Percentiles rank a stretch among this genome's conserved stretches.
phyloP scores from a whole-genome alignment of 1,140 invertebrate genomes.

The Heliconius hermathena region DNA sequence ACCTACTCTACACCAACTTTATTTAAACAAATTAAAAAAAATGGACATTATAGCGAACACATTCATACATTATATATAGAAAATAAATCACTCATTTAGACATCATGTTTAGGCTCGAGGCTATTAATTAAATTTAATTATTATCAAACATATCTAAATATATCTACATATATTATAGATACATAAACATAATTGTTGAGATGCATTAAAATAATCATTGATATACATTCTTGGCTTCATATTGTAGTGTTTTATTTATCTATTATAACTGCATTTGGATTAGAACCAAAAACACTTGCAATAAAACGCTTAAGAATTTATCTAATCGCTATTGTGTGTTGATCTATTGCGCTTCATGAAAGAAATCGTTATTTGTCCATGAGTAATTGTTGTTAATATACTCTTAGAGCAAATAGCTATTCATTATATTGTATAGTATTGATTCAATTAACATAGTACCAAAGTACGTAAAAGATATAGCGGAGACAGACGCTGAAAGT shows the following conservation, averaged over 20 bases:
- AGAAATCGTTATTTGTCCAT: neutral
- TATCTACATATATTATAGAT: no score
- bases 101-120: no score
- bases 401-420: neutral
- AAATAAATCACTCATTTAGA: no score
- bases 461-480: no score
- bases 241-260: slow-evolving; percentile 21
- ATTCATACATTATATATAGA: no score
- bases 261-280: slow-evolving; percentile 35
- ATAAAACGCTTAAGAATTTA: slow-evolving; percentile 5
- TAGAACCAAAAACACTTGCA: slow-evolving; percentile 27
- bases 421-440: neutral
- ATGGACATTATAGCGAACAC: no score
- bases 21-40: no score
- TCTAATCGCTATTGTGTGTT: neutral
- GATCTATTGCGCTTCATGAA: neutral
- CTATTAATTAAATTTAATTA: no score
- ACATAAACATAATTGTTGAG: no score
- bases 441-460: neutral
- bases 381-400: neutral
- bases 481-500: no score
- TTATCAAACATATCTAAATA: no score
- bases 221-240: slow-evolving; percentile 30
- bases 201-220: slow-evolving; percentile 8
- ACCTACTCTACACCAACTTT: no score